A percentile compares a stretch with the other conserved stretches of the same genome.
Conservation (phyloP, 2,888 invertebrate genomes). For the Leptopilina syphax region DNA sequence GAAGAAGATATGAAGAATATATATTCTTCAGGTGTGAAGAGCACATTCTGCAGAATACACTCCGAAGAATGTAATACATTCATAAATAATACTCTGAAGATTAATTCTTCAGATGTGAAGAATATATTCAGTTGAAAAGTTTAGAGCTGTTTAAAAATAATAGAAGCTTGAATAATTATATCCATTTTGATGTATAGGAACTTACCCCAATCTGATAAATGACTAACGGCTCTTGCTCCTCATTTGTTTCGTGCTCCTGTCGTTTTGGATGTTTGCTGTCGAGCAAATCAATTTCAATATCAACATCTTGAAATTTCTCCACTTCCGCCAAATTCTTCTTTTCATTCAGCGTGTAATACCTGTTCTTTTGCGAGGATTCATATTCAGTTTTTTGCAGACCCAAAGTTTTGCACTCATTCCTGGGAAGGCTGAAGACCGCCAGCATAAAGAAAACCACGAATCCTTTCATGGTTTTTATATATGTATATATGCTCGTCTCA, state of each 20-base stretch:
- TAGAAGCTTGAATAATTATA: too few species aligned
- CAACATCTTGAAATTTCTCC: slow-evolving; percentile 67
- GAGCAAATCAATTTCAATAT: slow-evolving; percentile 72
- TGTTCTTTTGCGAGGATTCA: slow-evolving; percentile 66
- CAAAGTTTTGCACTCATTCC: slow-evolving; percentile 58
- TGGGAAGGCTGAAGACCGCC: slow-evolving; percentile 52
- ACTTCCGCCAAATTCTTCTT: slow-evolving; percentile 67
- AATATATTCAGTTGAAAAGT: too few species aligned
- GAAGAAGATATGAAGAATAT: too few species aligned
- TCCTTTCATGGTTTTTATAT: slow-evolving; percentile 44
- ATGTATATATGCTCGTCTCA: neutral
- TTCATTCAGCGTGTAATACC: slow-evolving; percentile 67
- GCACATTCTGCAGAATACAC: too few species aligned
- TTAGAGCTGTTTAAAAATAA: too few species aligned
- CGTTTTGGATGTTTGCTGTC: slow-evolving; percentile 56
- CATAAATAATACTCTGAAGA: too few species aligned
- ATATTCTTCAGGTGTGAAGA: too few species aligned
- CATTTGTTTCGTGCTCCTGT: slow-evolving; percentile 57
- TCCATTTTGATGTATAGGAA: too few species aligned
- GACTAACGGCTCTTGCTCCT: slow-evolving; percentile 79
- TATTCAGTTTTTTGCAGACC: slow-evolving; percentile 58
- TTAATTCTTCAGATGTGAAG: too few species aligned
- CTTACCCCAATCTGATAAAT: slow-evolving; percentile 88
- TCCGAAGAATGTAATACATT: too few species aligned
- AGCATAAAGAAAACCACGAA: slow-evolving; percentile 50